These are phyloP conservation scores for Apodemia mormo DNA, from an alignment of 2,888 invertebrate genomes.

Conservation along the genomic window DNA sequence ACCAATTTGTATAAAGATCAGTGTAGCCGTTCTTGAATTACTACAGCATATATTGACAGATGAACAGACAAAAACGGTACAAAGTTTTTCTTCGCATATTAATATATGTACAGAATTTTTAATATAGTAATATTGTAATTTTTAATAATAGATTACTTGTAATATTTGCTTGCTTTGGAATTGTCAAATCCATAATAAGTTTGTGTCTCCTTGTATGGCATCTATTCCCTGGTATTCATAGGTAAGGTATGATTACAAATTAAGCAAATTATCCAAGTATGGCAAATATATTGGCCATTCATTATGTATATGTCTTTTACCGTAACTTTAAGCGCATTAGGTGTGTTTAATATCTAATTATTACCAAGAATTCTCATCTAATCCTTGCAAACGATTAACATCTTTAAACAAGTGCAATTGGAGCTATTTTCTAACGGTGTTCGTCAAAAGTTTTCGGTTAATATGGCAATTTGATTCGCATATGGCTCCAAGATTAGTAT, in stretches of 20 bases:
- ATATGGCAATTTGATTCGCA: constrained; percentile 47
- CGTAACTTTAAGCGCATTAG: constrained; percentile 35
- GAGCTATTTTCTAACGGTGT: constrained; percentile 20
- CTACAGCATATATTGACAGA: no score
- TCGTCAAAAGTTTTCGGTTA: constrained; percentile 33
- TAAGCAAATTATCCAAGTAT: constrained; percentile 14
- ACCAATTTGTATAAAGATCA: no score
- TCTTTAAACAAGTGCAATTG: constrained; percentile 24
- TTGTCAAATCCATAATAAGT: neutral
- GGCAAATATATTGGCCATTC: constrained; percentile 14
- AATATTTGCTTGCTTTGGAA: neutral
- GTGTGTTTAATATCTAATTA: constrained; percentile 45
- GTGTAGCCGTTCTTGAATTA: no score
- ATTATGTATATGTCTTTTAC: constrained; percentile 11
- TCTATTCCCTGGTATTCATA: neutral
- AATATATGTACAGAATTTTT: no score
- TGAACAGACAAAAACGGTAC: no score
- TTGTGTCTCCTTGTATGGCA: neutral
- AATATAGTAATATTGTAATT: no score
- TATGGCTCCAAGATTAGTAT: constrained; percentile 44
- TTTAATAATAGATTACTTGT: no score
- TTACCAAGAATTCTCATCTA: constrained; percentile 30
- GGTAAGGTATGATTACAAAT: neutral
- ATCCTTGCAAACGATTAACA: constrained; percentile 18
- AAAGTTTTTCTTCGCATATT: no score